Evolutionary conservation across 2,113 vertebrate genomes (phyloP).

Genomic region (Coracopsis vasa): DNA sequence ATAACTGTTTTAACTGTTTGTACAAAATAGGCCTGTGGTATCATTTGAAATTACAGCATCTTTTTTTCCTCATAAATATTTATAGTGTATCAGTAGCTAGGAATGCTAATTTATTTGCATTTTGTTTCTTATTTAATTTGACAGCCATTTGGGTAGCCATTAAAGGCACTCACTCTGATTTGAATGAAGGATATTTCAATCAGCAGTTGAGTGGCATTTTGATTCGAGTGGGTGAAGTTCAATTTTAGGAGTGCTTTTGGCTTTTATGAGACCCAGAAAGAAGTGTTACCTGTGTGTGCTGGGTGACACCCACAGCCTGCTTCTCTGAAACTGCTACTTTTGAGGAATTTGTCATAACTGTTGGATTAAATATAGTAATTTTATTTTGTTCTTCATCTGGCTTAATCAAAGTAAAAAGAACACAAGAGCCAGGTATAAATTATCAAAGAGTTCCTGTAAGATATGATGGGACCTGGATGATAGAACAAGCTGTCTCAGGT

Average conservation of each 20-base stretch:
- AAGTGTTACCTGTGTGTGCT: neutral
- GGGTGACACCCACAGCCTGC: neutral
- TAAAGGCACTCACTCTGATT: constrained; percentile 57
- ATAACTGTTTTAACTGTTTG: constrained; percentile 73
- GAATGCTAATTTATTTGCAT: constrained; percentile 77
- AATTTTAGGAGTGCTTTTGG: constrained; percentile 29
- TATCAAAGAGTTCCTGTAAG: neutral
- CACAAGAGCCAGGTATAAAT: neutral
- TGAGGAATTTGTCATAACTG: neutral
- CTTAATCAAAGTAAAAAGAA: neutral
- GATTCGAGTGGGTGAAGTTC: constrained; percentile 41
- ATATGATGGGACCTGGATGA: neutral
- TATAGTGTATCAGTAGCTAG: constrained; percentile 71
- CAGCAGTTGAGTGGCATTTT: constrained; percentile 60
- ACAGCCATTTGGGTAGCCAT: constrained; percentile 55
- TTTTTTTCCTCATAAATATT: constrained; percentile 78
- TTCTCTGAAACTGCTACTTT: constrained; percentile 4
- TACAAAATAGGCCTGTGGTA: constrained; percentile 66
- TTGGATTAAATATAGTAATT: neutral
- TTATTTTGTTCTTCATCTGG: neutral
- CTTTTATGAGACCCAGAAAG: constrained; percentile 37
- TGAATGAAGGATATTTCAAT: constrained; percentile 58
- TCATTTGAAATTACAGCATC: constrained; percentile 75
- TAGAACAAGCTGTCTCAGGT: neutral
- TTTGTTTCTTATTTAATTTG: constrained; percentile 74